phyloP scores from a whole-genome alignment of 2,113 vertebrate species.

The Lontra canadensis region DNA sequence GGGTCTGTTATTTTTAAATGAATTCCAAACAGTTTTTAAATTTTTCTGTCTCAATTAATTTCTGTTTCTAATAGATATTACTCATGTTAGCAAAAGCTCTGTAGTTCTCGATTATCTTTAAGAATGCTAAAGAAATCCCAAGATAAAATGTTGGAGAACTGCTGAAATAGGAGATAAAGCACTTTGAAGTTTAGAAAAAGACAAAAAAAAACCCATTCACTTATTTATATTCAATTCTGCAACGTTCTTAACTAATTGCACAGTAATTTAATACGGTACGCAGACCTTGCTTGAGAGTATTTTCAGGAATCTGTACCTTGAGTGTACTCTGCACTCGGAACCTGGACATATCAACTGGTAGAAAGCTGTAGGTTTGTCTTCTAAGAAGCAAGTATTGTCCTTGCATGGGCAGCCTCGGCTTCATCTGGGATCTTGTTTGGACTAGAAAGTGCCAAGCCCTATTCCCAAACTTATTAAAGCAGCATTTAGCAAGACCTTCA shows the following conservation, averaged over 20 bases:
- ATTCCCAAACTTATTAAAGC: neutral
- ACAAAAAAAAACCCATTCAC: neutral
- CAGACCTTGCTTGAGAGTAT: neutral
- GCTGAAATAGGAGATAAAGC: neutral
- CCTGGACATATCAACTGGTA: neutral
- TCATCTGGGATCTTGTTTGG: neutral
- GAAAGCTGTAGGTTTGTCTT: neutral
- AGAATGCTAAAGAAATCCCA: neutral
- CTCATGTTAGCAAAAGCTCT: neutral
- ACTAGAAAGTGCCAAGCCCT: neutral
- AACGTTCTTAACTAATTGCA: neutral
- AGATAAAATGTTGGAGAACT: neutral
- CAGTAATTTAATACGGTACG: neutral
- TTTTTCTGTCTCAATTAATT: neutral
- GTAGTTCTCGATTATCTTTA: neutral
- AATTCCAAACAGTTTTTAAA: neutral
- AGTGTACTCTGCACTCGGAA: neutral
- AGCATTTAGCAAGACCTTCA: neutral
- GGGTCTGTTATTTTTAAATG: neutral
- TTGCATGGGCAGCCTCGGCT: neutral
- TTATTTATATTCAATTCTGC: neutral
- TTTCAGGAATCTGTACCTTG: neutral
- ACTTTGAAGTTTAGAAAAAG: neutral
- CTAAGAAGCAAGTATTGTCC: neutral
- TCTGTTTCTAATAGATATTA: neutral